These are phyloP conservation scores for Rhagonycha fulva DNA, from an alignment of 2,888 invertebrate genomes.

Conservation along the genomic window DNA sequence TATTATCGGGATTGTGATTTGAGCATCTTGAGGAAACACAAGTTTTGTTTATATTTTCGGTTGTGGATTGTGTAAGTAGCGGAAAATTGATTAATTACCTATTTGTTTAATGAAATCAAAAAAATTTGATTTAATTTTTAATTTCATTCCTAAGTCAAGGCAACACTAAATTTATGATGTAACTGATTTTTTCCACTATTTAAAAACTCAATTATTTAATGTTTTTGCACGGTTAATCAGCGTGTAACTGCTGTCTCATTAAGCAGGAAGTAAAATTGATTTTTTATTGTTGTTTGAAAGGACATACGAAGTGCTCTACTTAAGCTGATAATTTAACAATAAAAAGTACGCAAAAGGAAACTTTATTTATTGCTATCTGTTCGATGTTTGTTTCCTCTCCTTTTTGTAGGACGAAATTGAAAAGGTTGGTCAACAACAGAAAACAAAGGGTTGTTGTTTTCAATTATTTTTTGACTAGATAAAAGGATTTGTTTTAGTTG, in stretches of 20 bases:
- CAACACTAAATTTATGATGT: not conserved
- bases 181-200: not conserved
- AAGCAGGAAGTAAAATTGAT: not conserved
- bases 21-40: not conserved
- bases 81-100: not conserved
- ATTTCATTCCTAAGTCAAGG: not conserved
- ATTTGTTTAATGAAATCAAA: not conserved
- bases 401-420: no score
- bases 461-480: no score
- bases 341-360: not conserved
- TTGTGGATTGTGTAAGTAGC: not conserved
- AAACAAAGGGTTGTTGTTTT: no score
- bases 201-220: not conserved
- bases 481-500: no score
- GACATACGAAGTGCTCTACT: not conserved
- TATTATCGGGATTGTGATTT: not conserved
- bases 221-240: not conserved
- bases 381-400: not conserved
- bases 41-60: not conserved
- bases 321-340: not conserved
- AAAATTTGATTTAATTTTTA: not conserved
- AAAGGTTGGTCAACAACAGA: no score
- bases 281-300: not conserved
- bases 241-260: not conserved
- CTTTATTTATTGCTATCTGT: not conserved